phyloP scores from a whole-genome alignment of 1,140 invertebrate genomes.

The Lucilia cuprina region DNA sequence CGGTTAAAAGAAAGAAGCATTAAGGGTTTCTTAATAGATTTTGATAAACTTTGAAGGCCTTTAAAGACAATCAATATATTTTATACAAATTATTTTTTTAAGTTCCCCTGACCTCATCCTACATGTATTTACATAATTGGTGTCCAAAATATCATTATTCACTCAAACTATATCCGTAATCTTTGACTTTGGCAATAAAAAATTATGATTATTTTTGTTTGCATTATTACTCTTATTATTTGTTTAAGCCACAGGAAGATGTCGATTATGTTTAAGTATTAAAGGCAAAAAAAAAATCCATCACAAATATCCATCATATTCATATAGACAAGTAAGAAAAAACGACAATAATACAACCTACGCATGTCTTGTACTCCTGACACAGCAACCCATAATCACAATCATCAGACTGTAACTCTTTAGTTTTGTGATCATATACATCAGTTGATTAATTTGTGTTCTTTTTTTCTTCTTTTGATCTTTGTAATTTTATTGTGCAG shows the following conservation, averaged over 20 bases:
- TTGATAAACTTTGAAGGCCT: too few species aligned
- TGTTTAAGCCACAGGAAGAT: neutral
- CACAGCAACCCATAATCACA: slow-evolving; percentile 1
- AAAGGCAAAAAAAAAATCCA: too few species aligned
- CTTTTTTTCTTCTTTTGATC: neutral
- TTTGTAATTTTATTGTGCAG: neutral
- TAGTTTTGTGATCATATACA: neutral
- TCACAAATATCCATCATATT: neutral
- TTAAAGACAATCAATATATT: too few species aligned
- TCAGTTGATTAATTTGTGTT: neutral
- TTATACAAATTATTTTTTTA: too few species aligned
- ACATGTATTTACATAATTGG: neutral
- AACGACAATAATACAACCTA: neutral
- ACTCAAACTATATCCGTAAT: neutral
- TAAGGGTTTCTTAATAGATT: too few species aligned
- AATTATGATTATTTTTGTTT: neutral
- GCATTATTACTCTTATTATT: neutral
- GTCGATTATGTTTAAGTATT: neutral
- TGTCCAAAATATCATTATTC: neutral
- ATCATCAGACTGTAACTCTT: neutral
- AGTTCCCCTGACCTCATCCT: neutral
- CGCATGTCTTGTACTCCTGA: neutral
- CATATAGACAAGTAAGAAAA: neutral
- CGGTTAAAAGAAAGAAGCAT: too few species aligned
- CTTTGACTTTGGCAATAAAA: neutral